A percentile compares a stretch with the other conserved stretches of the same genome.
Evolutionary conservation across 2,113 vertebrate species (phyloP).

Genomic region (Chascanopsetta lugubris): DNA sequence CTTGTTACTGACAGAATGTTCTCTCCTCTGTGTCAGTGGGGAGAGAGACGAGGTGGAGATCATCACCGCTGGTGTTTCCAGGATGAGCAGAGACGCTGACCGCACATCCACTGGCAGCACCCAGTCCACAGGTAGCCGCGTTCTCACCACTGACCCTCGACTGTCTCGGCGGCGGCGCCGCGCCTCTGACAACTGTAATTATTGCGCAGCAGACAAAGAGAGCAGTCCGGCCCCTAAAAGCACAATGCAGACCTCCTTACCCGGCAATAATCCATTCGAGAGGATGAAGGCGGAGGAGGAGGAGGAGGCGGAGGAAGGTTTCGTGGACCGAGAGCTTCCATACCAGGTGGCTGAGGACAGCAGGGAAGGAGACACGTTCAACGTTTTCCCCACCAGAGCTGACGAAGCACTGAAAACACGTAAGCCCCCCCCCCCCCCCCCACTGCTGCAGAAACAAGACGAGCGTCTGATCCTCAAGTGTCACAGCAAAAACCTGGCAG

Average conservation of each 20-base stretch:
- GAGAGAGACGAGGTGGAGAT: conserved; percentile 88
- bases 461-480: conserved; percentile 92
- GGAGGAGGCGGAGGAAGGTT: conserved; percentile 66
- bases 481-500: conserved; percentile 93
- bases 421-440: no score
- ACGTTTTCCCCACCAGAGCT: conserved; percentile 73
- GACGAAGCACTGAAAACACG: conserved; percentile 82
- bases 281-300: conserved; percentile 64
- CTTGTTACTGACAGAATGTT: conserved; percentile 15
- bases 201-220: conserved; percentile 72
- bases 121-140: conserved; percentile 85
- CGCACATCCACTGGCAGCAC: conserved; percentile 80
- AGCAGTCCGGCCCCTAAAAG: conserved; percentile 49
- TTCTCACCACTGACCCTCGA: no score
- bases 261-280: conserved; percentile 69
- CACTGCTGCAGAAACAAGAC: conserved; percentile 95
- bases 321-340: conserved; percentile 70
- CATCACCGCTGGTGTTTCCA: conserved; percentile 72
- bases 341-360: conserved; percentile 61
- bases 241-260: conserved; percentile 39
- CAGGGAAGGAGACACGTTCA: conserved; percentile 60
- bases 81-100: conserved; percentile 83
- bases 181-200: conserved; percentile 21
- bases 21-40: conserved; percentile 75
- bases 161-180: no score